Evolutionary conservation across 2,797 vertebrate species (phyloP).

Genomic region (Lacerta viridis): DNA sequence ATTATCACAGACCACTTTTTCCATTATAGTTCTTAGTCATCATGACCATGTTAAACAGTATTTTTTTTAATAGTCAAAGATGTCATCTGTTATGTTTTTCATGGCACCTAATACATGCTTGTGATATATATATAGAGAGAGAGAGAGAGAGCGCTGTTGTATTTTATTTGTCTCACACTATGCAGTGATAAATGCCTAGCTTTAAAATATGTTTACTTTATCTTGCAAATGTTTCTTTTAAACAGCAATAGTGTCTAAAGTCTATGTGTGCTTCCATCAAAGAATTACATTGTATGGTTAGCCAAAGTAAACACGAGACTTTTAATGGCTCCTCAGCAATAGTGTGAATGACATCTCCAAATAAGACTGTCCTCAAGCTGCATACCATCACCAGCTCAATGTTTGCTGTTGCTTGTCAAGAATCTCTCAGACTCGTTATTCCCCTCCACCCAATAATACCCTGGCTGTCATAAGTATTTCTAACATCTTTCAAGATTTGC

Average conservation of each 20-base stretch:
- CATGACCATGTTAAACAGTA: slow-evolving; percentile 49
- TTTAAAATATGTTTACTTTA: slow-evolving; percentile 78
- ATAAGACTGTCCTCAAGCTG: slow-evolving; percentile 70
- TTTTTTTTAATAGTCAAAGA: slow-evolving; percentile 65
- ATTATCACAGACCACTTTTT: slow-evolving; percentile 57
- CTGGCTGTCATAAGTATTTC: slow-evolving; percentile 41
- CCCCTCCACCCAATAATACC: slow-evolving; percentile 36
- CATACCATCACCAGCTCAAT: slow-evolving; percentile 71
- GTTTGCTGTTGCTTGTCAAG: slow-evolving; percentile 66
- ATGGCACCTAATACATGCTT: slow-evolving; percentile 55
- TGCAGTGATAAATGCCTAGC: slow-evolving; percentile 63
- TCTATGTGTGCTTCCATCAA: slow-evolving; percentile 74
- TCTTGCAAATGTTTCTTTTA: slow-evolving; percentile 81
- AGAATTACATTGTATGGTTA: slow-evolving; percentile 76
- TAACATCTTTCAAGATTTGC: slow-evolving; percentile 53
- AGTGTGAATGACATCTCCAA: slow-evolving; percentile 84
- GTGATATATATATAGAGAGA: neutral
- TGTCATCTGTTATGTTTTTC: slow-evolving; percentile 71
- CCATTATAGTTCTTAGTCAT: slow-evolving; percentile 56
- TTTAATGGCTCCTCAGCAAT: slow-evolving; percentile 69
- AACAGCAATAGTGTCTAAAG: slow-evolving; percentile 67
- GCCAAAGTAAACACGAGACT: slow-evolving; percentile 64
- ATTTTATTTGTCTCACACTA: slow-evolving; percentile 73
- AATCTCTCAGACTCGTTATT: slow-evolving; percentile 41
- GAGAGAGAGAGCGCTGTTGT: too few relatives aligned